A percentile compares a stretch with the other conserved stretches of the same genome.
Conservation (phyloP, 2,888 invertebrate genomes). For the Dendrolimus pini region DNA sequence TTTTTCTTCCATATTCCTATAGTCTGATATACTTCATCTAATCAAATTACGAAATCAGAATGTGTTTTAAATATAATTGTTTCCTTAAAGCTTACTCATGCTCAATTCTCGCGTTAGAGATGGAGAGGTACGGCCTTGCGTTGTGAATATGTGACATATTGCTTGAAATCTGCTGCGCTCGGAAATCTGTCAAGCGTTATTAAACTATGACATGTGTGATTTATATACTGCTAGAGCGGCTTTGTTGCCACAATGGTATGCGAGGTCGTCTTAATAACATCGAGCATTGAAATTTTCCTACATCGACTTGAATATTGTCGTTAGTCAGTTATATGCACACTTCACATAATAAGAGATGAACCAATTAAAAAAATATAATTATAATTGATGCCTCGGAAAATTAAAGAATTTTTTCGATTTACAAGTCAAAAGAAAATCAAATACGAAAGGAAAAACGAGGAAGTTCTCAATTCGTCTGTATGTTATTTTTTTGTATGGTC, state of each 20-base stretch:
- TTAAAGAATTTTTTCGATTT: too few species aligned
- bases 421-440: too few species aligned
- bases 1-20: too few species aligned
- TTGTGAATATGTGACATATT: conserved; percentile 48
- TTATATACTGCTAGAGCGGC: conserved; percentile 32
- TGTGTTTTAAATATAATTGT: not conserved
- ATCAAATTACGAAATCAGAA: not conserved
- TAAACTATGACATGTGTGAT: conserved; percentile 51
- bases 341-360: too few species aligned
- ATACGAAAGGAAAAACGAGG: too few species aligned
- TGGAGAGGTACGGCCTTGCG: conserved; percentile 26
- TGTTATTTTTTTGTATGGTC: too few species aligned
- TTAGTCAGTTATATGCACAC: too few species aligned
- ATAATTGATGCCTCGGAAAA: too few species aligned
- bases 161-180: conserved; percentile 56
- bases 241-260: conserved; percentile 10
- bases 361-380: too few species aligned
- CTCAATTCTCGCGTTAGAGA: conserved; percentile 9
- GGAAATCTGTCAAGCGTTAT: conserved; percentile 60
- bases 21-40: too few species aligned
- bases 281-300: not conserved
- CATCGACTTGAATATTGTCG: too few species aligned
- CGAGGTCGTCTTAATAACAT: not conserved
- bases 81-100: conserved; percentile 8
- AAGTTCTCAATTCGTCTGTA: too few species aligned